These are phyloP conservation scores for Threskiornis aethiopicus DNA, from an alignment of 2,797 vertebrate genomes.

Conservation along the genomic window DNA sequence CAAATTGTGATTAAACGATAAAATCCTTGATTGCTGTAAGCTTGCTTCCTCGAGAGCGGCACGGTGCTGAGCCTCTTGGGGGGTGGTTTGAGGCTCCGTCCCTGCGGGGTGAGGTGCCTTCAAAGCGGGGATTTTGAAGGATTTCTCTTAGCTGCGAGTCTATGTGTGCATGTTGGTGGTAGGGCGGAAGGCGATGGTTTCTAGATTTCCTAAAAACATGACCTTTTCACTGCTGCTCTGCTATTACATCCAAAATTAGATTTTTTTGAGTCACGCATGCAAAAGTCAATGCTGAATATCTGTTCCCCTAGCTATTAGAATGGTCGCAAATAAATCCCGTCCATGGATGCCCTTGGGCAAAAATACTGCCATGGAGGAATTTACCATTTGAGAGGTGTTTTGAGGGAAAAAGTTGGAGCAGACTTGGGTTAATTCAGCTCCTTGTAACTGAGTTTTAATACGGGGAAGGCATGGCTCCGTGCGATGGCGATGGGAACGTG, in stretches of 20 bases:
- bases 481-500: accelerated
- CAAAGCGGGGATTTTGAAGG: not conserved
- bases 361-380: accelerated
- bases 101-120: not conserved
- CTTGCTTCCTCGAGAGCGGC: accelerated
- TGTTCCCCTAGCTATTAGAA: not conserved
- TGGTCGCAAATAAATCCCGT: not conserved
- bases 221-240: not conserved
- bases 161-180: no score
- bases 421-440: not conserved
- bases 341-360: not conserved
- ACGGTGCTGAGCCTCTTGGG: accelerated
- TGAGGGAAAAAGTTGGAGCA: not conserved
- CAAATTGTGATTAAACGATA: not conserved
- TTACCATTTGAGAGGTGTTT: not conserved
- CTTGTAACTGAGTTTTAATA: not conserved
- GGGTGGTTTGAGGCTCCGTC: not conserved
- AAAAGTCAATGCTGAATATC: not conserved
- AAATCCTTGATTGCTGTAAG: not conserved
- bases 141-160: not conserved
- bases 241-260: not conserved
- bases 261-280: not conserved
- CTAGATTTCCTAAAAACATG: not conserved
- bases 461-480: not conserved
- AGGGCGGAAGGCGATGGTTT: not conserved